phyloP scores from a whole-genome alignment of 2,888 invertebrate genomes.

The Nemotelus pantherinus region DNA sequence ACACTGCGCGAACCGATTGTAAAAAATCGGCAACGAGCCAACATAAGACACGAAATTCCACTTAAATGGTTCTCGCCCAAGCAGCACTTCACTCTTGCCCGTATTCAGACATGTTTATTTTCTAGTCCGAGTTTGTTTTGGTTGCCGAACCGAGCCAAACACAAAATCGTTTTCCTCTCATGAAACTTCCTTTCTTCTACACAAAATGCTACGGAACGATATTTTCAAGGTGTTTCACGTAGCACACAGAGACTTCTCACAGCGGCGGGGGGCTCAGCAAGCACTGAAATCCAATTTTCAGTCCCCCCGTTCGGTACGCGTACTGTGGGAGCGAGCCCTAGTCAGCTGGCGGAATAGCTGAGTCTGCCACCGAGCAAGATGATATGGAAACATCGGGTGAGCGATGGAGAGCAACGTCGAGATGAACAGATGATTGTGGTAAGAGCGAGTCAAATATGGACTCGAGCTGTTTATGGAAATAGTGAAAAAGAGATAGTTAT shows the following conservation, averaged over 20 bases:
- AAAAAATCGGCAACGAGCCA: neutral
- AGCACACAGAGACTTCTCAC: neutral
- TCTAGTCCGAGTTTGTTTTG: no score
- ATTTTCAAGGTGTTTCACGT: constrained; percentile 20
- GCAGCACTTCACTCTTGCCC: neutral
- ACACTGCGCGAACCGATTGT: neutral
- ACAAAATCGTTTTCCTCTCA: neutral
- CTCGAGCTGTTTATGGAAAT: neutral
- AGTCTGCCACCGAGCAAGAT: neutral
- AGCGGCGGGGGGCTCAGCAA: neutral
- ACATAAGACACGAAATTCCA: neutral
- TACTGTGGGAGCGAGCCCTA: neutral
- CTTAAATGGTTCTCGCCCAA: neutral
- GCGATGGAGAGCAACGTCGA: neutral
- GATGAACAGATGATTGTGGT: neutral
- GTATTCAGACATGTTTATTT: no score
- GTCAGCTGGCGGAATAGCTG: neutral
- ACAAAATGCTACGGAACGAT: constrained; percentile 3
- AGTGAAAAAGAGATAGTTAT: no score
- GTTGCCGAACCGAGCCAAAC: no score
- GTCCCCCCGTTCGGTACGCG: neutral
- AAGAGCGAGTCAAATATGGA: neutral
- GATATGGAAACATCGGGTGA: neutral
- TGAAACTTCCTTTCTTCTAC: neutral
- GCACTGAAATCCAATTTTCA: neutral